A percentile compares a stretch with the other conserved stretches of the same genome.
These are phyloP conservation scores for Tetramorium alpestre DNA, from an alignment of 1,140 invertebrate species.

Conservation along the genomic window DNA sequence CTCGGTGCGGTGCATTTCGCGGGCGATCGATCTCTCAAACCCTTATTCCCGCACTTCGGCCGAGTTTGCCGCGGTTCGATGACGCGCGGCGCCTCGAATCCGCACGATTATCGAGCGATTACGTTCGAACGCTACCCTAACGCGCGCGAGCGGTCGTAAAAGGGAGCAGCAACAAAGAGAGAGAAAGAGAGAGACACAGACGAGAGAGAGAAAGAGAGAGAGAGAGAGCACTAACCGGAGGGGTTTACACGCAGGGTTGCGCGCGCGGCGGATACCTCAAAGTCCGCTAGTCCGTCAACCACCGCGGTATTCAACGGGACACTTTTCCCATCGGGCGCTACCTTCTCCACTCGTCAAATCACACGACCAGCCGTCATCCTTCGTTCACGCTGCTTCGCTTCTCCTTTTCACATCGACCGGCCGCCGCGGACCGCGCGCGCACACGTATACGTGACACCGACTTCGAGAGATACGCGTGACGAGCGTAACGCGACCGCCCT, in stretches of 20 bases:
- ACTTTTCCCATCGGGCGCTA: constrained; percentile 68
- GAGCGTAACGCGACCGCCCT: constrained; percentile 75
- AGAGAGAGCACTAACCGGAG: constrained; percentile 36
- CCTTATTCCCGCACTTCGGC: constrained; percentile 18
- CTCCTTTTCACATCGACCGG: constrained; percentile 38
- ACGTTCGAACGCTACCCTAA: constrained; percentile 55
- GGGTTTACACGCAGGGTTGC: constrained; percentile 29
- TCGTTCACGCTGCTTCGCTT: constrained; percentile 13
- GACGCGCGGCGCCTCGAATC: constrained; percentile 43
- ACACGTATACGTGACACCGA: constrained; percentile 41
- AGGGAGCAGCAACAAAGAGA: neutral
- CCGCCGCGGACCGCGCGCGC: constrained; percentile 67
- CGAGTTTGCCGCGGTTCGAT: constrained; percentile 11
- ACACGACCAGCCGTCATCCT: constrained; percentile 70
- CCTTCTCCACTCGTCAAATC: constrained; percentile 74
- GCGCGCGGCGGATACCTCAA: constrained; percentile 41
- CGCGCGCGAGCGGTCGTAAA: constrained; percentile 24
- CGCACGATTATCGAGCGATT: constrained; percentile 34
- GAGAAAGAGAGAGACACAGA: neutral
- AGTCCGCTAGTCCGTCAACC: constrained; percentile 53
- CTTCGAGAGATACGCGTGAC: constrained; percentile 41
- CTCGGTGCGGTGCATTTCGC: constrained; percentile 27
- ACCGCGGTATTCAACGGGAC: constrained; percentile 64
- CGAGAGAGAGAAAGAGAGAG: neutral
- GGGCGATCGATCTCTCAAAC: constrained; percentile 25